These are phyloP conservation scores for Triplophysa yarkandensis DNA, from an alignment of 2,797 vertebrate genomes.

Conservation along the genomic window DNA sequence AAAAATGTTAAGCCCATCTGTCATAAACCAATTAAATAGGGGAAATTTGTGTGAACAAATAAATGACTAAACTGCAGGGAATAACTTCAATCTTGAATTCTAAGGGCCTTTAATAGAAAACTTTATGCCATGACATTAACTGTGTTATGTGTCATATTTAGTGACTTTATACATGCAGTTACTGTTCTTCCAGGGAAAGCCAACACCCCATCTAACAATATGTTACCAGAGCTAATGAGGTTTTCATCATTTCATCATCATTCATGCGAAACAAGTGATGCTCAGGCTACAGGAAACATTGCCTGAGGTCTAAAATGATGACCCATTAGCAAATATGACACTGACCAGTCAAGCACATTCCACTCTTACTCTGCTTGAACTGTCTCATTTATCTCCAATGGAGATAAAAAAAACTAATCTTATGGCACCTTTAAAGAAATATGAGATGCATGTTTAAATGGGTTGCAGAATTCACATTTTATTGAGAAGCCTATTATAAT, in stretches of 20 bases:
- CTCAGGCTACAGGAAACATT: constrained; percentile 1
- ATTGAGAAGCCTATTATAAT: too few species aligned
- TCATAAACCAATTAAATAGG: constrained; percentile 61
- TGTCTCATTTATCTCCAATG: neutral
- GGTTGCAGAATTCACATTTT: too few species aligned
- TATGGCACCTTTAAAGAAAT: neutral
- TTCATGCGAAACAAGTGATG: constrained; percentile 15
- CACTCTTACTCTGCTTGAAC: neutral
- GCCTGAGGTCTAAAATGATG: constrained; percentile 6
- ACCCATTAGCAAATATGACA: constrained; percentile 21
- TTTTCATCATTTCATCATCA: constrained; percentile 32
- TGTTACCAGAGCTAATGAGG: constrained; percentile 27
- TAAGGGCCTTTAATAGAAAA: neutral
- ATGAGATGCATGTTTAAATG: too few species aligned
- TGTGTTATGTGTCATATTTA: neutral
- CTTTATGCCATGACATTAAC: neutral
- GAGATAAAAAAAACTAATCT: neutral
- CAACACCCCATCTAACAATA: constrained; percentile 27
- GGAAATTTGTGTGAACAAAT: constrained; percentile 47
- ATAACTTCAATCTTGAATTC: constrained; percentile 12
- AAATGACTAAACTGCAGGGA: constrained; percentile 55
- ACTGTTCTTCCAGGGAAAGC: constrained; percentile 1
- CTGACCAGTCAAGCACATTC: neutral
- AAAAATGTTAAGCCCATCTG: constrained; percentile 64
- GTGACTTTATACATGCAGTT: constrained; percentile 1